These are phyloP conservation scores for Auanema freiburgensis DNA, from an alignment of 2,888 invertebrate genomes.

Conservation along the genomic window DNA sequence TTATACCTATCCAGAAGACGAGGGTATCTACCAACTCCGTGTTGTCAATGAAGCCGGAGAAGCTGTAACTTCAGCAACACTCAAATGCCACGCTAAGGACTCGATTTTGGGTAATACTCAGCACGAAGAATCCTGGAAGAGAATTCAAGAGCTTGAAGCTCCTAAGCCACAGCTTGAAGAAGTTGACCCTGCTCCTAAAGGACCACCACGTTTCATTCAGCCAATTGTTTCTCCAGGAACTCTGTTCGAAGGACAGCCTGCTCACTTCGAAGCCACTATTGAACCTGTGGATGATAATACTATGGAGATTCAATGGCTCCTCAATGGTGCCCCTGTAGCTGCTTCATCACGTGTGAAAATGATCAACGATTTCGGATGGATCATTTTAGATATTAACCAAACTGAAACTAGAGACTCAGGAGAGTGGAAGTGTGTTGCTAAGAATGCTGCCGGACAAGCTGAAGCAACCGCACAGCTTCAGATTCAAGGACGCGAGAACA, in stretches of 20 bases:
- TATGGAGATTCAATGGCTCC: conserved; percentile 71
- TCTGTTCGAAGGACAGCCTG: conserved; percentile 77
- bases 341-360: conserved; percentile 84
- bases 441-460: conserved; percentile 90
- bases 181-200: conserved; percentile 50
- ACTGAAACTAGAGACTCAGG: conserved; percentile 79
- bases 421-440: conserved; percentile 87
- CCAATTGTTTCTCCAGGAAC: conserved; percentile 40
- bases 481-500: conserved; percentile 66
- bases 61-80: conserved; percentile 89
- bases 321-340: conserved; percentile 81
- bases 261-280: conserved; percentile 88
- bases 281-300: conserved; percentile 85
- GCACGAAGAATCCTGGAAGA: conserved; percentile 87
- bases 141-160: conserved; percentile 70
- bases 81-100: conserved; percentile 66
- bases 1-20: conserved; percentile 81
- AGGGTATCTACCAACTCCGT: conserved; percentile 91
- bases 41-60: conserved; percentile 88
- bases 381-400: conserved; percentile 81
- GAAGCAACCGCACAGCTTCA: conserved; percentile 71
- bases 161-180: conserved; percentile 45
- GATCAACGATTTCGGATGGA: conserved; percentile 88
- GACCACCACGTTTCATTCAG: conserved; percentile 39
- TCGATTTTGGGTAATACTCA: conserved; percentile 48